Base-by-base conservation (phyloP, 2,797 vertebrate species). In the Eptatretus atami region DNA sequence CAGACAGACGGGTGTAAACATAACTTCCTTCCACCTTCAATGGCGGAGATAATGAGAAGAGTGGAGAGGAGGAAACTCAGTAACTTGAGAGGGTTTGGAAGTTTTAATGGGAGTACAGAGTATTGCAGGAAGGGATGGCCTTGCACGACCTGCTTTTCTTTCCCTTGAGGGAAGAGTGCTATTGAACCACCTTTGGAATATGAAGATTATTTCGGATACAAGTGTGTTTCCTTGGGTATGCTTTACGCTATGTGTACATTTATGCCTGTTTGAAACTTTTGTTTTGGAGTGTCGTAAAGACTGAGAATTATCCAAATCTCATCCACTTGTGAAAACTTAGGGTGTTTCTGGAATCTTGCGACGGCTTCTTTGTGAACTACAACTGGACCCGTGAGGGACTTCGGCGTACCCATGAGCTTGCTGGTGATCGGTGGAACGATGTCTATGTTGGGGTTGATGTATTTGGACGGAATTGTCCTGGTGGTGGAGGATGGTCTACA, bases 311-410 rank as follows among this genome's bases (percentile, higher is more conserved):
- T 44, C 31, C 31, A 44, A 44, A 44, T 44, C 31, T 44, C 55
- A 1, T 24, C 11, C 55, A 15, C 8, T 24, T 24, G 15, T 24
- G 57, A 24, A n/a, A n/a, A n/a, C 57, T 12, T 69, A 95, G 90
- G 67, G 66, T 81, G 52, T 95, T 86, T 71, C 92, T 95, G 0
- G 77, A 84, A 0, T 73, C 76, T 8, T 95, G 88, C 0, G 84
- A 96, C 0, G 87, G 88, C 55, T 73, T 96, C 64, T 96, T 93
- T 69, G 86, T 84, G 66, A 96, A 96, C 78, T 96, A 96, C 72
- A 94, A 94, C 75, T 96, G 88, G 90, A 78, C 72, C 1, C 80
- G 81, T 71, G 70, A 74, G 53, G 79, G 77, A 64, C 74, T 94
- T 69, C 74, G 77, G 72, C 66, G 65, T 55, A 80, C 80, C 15